phyloP scores from a whole-genome alignment of 2,113 vertebrate species.

The Scortum barcoo region DNA sequence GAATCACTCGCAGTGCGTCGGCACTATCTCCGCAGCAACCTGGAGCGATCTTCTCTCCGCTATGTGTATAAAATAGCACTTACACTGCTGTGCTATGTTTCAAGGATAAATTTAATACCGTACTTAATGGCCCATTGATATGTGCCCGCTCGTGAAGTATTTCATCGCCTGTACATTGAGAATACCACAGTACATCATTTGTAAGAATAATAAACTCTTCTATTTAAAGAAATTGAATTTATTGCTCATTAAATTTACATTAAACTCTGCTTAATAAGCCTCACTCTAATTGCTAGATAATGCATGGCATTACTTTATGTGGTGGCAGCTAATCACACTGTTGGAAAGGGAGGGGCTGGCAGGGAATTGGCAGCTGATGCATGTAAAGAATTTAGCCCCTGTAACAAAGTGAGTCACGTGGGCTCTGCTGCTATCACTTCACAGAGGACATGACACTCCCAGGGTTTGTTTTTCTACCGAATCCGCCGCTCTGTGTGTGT shows the following conservation, averaged over 20 bases:
- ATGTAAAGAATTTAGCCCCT: conserved; percentile 45
- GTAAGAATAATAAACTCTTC: conserved; percentile 83
- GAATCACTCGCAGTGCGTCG: background rate
- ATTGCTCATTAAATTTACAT: conserved; percentile 87
- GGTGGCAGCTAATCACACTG: conserved; percentile 77
- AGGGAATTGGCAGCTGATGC: conserved; percentile 60
- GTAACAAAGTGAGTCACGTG: conserved; percentile 33
- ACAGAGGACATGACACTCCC: conserved; percentile 25
- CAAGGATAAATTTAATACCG: conserved; percentile 68
- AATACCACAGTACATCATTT: conserved; percentile 78
- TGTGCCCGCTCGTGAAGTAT: conserved; percentile 69
- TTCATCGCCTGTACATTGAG: conserved; percentile 69
- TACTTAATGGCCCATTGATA: conserved; percentile 77
- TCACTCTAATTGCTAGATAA: conserved; percentile 84
- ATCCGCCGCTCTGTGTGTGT: conserved; percentile 12
- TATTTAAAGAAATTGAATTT: conserved; percentile 83
- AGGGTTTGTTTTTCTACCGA: background rate
- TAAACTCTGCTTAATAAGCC: conserved; percentile 83
- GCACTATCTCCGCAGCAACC: conserved; percentile 18
- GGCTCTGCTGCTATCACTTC: conserved; percentile 25
- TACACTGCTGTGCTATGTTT: conserved; percentile 48
- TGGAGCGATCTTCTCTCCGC: conserved; percentile 24
- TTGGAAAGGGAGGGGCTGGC: conserved; percentile 51
- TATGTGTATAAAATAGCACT: conserved; percentile 49
- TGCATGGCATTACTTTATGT: conserved; percentile 80